Percentiles rank a stretch among this genome's conserved stretches.
phyloP scores from a whole-genome alignment of 2,888 invertebrate genomes.

The Kuschelorhynchus macadamiae region DNA sequence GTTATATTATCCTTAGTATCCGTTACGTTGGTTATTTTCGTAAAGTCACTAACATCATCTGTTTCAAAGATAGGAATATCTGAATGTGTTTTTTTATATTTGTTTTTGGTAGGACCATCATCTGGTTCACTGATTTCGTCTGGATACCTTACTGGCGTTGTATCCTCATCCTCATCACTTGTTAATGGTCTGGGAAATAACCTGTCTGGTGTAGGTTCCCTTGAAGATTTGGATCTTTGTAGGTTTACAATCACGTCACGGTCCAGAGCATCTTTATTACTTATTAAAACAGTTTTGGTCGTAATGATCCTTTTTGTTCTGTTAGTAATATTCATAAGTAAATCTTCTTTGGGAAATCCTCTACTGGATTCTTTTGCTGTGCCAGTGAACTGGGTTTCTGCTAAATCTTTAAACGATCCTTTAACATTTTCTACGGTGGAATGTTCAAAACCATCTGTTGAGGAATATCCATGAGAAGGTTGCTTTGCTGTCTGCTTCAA shows the following conservation, averaged over 20 bases:
- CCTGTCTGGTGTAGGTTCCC: conserved; percentile 82
- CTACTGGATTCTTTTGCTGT: conserved; percentile 69
- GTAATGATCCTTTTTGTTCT: conserved; percentile 68
- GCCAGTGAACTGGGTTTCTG: conserved; percentile 69
- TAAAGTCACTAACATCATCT: conserved; percentile 73
- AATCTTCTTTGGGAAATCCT: conserved; percentile 57
- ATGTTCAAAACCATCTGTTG: conserved; percentile 59
- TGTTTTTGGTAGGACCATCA: conserved; percentile 71
- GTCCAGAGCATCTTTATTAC: conserved; percentile 67
- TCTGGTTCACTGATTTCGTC: conserved; percentile 84
- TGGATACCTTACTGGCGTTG: conserved; percentile 76
- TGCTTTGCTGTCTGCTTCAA: conserved; percentile 43
- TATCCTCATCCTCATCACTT: conserved; percentile 71
- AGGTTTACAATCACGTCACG: conserved; percentile 78
- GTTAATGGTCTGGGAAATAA: conserved; percentile 78
- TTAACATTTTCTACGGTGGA: conserved; percentile 58
- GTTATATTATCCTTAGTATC: conserved; percentile 58
- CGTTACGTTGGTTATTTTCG: conserved; percentile 61
- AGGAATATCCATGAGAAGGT: conserved; percentile 53
- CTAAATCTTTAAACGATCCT: conserved; percentile 52
- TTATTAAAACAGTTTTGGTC: conserved; percentile 71
- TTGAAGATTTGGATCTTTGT: conserved; percentile 80
- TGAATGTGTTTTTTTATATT: conserved; percentile 65
- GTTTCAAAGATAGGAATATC: conserved; percentile 74
- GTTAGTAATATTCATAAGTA: conserved; percentile 33